These are phyloP conservation scores for Drosophila repletoides DNA, from an alignment of 1,140 invertebrate genomes.

Conservation along the genomic window DNA sequence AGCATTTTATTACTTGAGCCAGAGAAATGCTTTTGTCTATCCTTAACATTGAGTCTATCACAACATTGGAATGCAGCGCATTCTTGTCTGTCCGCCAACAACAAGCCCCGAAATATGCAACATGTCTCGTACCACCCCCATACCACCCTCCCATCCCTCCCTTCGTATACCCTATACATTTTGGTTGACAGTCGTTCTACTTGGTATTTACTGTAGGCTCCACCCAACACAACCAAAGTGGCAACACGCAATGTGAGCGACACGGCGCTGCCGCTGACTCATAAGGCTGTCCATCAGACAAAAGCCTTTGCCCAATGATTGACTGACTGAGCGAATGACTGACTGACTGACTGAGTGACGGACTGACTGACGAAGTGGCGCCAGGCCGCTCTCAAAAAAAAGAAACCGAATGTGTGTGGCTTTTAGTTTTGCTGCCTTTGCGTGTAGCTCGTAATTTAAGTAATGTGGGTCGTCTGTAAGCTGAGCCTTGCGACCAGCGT, in stretches of 20 bases:
- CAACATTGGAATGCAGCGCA: constrained; percentile 50
- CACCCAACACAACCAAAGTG: constrained; percentile 42
- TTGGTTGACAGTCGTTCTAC: background rate
- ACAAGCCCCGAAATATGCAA: constrained; percentile 60
- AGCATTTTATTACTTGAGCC: constrained; percentile 33
- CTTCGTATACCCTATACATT: background rate
- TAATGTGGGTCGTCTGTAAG: constrained; percentile 65
- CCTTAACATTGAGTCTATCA: constrained; percentile 49
- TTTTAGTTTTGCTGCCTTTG: constrained; percentile 61
- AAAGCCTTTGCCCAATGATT: constrained; percentile 50
- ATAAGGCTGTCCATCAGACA: constrained; percentile 49
- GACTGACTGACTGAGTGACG: constrained; percentile 15
- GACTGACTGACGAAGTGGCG: constrained; percentile 23
- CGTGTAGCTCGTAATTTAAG: constrained; percentile 78
- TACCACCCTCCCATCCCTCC: background rate
- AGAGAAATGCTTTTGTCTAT: constrained; percentile 36
- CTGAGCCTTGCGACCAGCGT: constrained; percentile 46
- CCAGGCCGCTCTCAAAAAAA: constrained; percentile 38
- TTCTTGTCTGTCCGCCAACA: constrained; percentile 57
- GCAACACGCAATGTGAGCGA: constrained; percentile 22
- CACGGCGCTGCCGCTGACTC: constrained; percentile 49
- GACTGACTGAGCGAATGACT: constrained; percentile 34
- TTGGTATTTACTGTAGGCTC: constrained; percentile 32
- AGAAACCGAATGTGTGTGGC: constrained; percentile 53
- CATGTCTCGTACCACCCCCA: background rate